Percentiles rank a stretch among this genome's conserved stretches.
Evolutionary conservation across 2,888 invertebrate species (phyloP).

Genomic region (Neoscelio sp.): DNA sequence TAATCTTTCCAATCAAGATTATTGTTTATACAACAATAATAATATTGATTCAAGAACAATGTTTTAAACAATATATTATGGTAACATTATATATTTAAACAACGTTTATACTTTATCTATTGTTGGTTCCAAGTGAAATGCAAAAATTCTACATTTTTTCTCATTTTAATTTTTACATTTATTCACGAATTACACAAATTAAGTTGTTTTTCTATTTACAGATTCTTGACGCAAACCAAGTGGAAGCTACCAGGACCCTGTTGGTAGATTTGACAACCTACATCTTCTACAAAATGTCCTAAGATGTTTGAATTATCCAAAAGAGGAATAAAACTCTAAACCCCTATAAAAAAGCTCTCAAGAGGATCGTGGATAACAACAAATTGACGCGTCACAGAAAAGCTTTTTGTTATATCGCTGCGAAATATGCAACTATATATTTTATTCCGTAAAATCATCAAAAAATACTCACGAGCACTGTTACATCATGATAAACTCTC

Average conservation of each 20-base stretch:
- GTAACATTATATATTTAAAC: too few relatives aligned
- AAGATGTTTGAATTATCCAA: slow-evolving; percentile 35
- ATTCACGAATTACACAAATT: not conserved
- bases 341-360: slow-evolving; percentile 37
- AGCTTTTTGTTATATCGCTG: slow-evolving; percentile 37
- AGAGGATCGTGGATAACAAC: slow-evolving; percentile 41
- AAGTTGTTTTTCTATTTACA: slow-evolving; percentile 36
- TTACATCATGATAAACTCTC: slow-evolving; percentile 21
- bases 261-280: slow-evolving; percentile 3
- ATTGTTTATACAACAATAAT: too few relatives aligned
- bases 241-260: not conserved
- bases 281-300: slow-evolving; percentile 6
- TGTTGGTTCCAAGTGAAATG: too few relatives aligned
- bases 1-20: too few relatives aligned
- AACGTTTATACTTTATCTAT: too few relatives aligned
- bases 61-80: too few relatives aligned
- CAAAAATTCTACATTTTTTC: too few relatives aligned
- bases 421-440: slow-evolving; percentile 51
- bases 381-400: slow-evolving; percentile 47
- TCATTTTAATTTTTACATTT: too few relatives aligned
- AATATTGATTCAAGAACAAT: too few relatives aligned
- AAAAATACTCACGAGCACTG: slow-evolving; percentile 45
- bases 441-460: slow-evolving; percentile 51
- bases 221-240: slow-evolving; percentile 29
- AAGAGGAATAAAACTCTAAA: slow-evolving; percentile 25